These are phyloP conservation scores for Hepsetus odoe DNA, from an alignment of 2,113 vertebrate genomes.

Conservation along the genomic window DNA sequence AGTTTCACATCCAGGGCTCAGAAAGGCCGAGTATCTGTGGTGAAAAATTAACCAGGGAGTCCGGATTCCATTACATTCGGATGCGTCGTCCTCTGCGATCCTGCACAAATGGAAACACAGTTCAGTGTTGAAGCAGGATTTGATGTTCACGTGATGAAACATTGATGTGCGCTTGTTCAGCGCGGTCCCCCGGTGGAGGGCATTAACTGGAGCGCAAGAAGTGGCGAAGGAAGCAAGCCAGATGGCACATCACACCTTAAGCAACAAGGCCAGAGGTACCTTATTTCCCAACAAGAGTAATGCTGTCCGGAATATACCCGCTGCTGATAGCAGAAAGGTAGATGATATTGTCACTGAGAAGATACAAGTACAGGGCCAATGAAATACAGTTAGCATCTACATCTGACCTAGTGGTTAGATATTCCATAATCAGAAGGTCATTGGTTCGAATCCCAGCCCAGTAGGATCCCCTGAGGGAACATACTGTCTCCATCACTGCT, in stretches of 20 bases:
- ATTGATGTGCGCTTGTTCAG: slow-evolving; percentile 84
- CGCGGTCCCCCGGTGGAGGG: slow-evolving; percentile 75
- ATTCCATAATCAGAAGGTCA: too few relatives aligned
- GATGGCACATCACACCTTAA: slow-evolving; percentile 16
- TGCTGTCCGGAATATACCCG: neutral
- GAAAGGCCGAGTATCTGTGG: slow-evolving; percentile 80
- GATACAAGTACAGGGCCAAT: too few relatives aligned
- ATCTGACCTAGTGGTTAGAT: too few relatives aligned
- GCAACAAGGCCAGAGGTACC: neutral
- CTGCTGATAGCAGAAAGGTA: too few relatives aligned
- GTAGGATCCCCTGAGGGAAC: too few relatives aligned
- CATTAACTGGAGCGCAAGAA: slow-evolving; percentile 84
- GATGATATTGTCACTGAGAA: too few relatives aligned
- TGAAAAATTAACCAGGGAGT: slow-evolving; percentile 82
- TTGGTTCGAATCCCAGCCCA: too few relatives aligned
- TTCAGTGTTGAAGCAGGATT: slow-evolving; percentile 92
- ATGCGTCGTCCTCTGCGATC: slow-evolving; percentile 80
- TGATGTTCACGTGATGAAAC: slow-evolving; percentile 90
- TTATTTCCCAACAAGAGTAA: neutral
- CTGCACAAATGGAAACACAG: slow-evolving; percentile 89
- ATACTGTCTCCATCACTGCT: too few relatives aligned
- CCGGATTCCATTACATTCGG: slow-evolving; percentile 82
- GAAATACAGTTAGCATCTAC: too few relatives aligned
- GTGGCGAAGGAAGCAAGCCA: slow-evolving; percentile 66
- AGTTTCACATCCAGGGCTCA: slow-evolving; percentile 61